phyloP scores from a whole-genome alignment of 2,113 vertebrate genomes.

The Lepisosteus osseus region DNA sequence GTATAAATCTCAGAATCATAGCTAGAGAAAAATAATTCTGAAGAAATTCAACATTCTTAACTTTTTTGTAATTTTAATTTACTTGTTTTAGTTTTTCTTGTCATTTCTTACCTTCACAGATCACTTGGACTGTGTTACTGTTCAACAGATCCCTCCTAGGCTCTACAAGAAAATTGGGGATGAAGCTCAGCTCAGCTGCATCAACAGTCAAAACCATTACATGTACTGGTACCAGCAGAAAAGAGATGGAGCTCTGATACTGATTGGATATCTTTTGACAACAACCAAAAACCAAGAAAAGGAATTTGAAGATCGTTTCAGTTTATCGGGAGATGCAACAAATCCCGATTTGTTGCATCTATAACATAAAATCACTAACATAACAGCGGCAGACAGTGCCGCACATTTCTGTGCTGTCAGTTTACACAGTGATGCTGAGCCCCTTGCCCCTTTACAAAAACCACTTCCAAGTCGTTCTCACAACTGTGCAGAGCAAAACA shows the following conservation, averaged over 20 bases:
- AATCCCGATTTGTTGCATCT: too few relatives aligned
- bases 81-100: background rate
- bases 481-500: too few relatives aligned
- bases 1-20: background rate
- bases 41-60: background rate
- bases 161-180: background rate
- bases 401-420: conserved; percentile 1
- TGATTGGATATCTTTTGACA: background rate
- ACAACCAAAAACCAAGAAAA: background rate
- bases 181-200: too few relatives aligned
- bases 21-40: too few relatives aligned
- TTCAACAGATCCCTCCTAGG: background rate
- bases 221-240: conserved; percentile 1
- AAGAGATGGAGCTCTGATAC: background rate
- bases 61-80: background rate
- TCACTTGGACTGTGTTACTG: background rate
- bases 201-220: background rate
- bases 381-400: background rate
- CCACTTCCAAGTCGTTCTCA: background rate
- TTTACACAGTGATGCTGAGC: background rate
- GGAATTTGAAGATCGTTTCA: background rate
- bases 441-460: background rate
- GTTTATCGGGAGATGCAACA: background rate
- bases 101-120: background rate
- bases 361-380: background rate